phyloP scores from a whole-genome alignment of 2,113 vertebrate genomes.

The Gasterosteus aculeatus region DNA sequence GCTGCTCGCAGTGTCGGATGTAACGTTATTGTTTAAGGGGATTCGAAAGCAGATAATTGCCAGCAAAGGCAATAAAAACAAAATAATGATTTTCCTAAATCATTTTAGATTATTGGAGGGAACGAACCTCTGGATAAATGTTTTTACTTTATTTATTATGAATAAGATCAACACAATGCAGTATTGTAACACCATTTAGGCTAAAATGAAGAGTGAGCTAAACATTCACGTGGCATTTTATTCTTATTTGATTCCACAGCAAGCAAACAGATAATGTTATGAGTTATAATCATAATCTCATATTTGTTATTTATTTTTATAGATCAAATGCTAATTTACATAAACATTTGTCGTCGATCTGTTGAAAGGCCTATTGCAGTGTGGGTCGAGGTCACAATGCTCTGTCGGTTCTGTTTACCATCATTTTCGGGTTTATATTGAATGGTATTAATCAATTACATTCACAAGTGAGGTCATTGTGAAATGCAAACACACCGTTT shows the following conservation, averaged over 20 bases:
- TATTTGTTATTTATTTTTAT: neutral
- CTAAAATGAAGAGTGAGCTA: neutral
- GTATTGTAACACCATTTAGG: neutral
- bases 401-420: neutral
- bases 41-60: neutral
- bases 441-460: neutral
- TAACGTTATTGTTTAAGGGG: neutral
- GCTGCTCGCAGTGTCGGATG: neutral
- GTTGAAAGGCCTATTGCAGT: constrained; percentile 18
- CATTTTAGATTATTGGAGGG: neutral
- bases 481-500: neutral
- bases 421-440: neutral
- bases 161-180: neutral
- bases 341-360: neutral
- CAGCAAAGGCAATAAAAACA: neutral
- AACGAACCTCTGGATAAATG: neutral
- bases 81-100: neutral
- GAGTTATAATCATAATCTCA: neutral
- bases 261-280: too few species aligned
- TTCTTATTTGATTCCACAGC: neutral
- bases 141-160: neutral
- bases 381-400: constrained; percentile 25
- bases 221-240: neutral
- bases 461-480: neutral
- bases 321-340: neutral